Evolutionary conservation across 2,888 invertebrate genomes (phyloP).

Genomic region (Escarpia spicata): DNA sequence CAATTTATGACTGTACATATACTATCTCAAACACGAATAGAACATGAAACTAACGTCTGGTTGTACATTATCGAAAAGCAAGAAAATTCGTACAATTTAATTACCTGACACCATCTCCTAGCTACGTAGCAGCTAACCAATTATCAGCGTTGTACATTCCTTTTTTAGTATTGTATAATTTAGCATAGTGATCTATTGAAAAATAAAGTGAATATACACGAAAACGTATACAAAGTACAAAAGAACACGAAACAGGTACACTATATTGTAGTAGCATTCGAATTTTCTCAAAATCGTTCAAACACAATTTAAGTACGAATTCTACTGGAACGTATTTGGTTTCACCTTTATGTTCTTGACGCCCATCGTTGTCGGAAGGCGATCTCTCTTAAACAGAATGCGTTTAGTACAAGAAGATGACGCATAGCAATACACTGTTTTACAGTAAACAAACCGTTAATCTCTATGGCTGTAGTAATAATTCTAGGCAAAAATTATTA

Average conservation of each 20-base stretch:
- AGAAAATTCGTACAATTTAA: no score
- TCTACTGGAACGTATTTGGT: not conserved
- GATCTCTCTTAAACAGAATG: not conserved
- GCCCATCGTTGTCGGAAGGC: not conserved
- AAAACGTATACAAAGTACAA: not conserved
- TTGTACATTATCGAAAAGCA: no score
- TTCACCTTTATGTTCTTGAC: not conserved
- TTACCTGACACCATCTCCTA: no score
- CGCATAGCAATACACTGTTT: no score
- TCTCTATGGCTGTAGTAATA: not conserved
- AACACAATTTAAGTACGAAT: not conserved
- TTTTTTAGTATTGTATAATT: no score
- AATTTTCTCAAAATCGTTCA: not conserved
- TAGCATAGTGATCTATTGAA: no score
- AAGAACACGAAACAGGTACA: not conserved
- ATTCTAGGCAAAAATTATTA: not conserved
- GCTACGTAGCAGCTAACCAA: no score
- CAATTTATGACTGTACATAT: no score
- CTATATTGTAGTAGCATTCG: not conserved
- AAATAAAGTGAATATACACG: not conserved
- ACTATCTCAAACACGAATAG: no score
- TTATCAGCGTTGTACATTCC: no score
- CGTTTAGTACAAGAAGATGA: not conserved
- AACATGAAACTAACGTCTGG: no score
- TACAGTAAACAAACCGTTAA: no score